Base-by-base conservation (phyloP, 2,797 vertebrate species). In the Acanthis flammea region DNA sequence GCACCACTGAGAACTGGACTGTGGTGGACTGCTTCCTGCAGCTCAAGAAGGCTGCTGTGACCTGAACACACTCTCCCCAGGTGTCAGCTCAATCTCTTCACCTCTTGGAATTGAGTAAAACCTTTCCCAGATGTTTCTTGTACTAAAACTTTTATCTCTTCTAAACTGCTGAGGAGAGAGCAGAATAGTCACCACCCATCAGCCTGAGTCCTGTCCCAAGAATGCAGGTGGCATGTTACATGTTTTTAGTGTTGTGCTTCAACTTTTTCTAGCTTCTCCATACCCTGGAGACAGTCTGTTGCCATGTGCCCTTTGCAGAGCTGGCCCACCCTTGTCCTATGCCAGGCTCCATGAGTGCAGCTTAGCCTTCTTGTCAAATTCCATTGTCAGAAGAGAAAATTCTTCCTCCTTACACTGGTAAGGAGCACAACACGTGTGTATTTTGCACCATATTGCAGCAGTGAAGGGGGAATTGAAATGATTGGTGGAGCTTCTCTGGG, bases 361-460 rank as follows among this genome's bases (percentile, higher is more conserved):
- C 21, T 66, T 39, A 53, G 6, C 7, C 42, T 24, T 62, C 23
- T 37, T 48, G 8, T 44, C 27, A 41, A 24, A 47, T 72, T 39
- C 60, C 28, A 16, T 1, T 57, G 63, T 24, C 19, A 53, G 39
- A 61, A 65, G 2, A 42, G 73, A 57, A 91, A 73, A 80, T 73
- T 71, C 8, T 45, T 68, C 19, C 53, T 65, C 24, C 17, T 72
- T 65, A 41, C 27, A 4, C 11, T 33, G 54, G 13, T 24, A 35
- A 45, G 71, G 22, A 79, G 45, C 9, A 47, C 30, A 39, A 35
- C 6, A 22, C 0, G 0, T 0, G 0, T 35, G 1, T 48, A n/a
- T 60, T 75, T 72, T 71, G 72, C 7, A n/a, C 14, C 9, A 9
- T 19, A 39, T 15, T 63, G 24, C 11, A 70, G 0, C 35, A 70